Base-by-base conservation (phyloP, 1,140 invertebrate genomes). In the Ceratina japonica region DNA sequence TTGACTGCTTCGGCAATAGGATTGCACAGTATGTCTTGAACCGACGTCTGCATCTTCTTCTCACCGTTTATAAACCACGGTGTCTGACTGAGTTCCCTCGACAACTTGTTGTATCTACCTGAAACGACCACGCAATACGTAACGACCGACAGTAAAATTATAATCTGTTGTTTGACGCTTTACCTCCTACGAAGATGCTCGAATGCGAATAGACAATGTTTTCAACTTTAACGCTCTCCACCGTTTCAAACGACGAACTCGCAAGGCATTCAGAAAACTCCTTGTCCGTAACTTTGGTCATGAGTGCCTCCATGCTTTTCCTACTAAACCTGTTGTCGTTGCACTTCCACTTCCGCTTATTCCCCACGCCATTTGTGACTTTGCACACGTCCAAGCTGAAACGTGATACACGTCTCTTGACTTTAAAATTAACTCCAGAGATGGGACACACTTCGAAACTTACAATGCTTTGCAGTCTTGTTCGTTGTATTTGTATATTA, bases 31-130 rank as follows among this genome's bases (percentile, higher is more conserved):
- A 98, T 94, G 92, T 99, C 98, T 92, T 99, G 96, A 1, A 99
- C 96, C 0, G 98, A 99, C 27, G 95, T 95, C 82, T 96, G 95
- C 91, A 96, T 95, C 82, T 96, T 95, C 75, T 96, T 94, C 81
- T 95, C 94, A 0, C 97, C 97, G 85, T 97, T 95, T 61, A 99
- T 92, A 27, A 98, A 90, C 98, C 98, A 99, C 0, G 98, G 98
- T 0, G 98, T 98, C 93, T 99, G 98, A 72, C 97, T 96, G 10
- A 99, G 90, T 79, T 95, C 93, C 68, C 98, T 94, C 20, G 96
- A 97, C 87, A 96, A 95, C 91, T 99, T 99, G 77, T 96, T 95
- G 90, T 99, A 99, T 44, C 97, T 92, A 63, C 96, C 96, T 94
- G 82, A 73, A 84, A 89, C 86, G 62, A 71, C 79, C 22, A 80